Evolutionary conservation across 2,797 vertebrate species (phyloP), one percentile per base, ranked within the genome.

Genomic region (Austrolebias charrua): DNA sequence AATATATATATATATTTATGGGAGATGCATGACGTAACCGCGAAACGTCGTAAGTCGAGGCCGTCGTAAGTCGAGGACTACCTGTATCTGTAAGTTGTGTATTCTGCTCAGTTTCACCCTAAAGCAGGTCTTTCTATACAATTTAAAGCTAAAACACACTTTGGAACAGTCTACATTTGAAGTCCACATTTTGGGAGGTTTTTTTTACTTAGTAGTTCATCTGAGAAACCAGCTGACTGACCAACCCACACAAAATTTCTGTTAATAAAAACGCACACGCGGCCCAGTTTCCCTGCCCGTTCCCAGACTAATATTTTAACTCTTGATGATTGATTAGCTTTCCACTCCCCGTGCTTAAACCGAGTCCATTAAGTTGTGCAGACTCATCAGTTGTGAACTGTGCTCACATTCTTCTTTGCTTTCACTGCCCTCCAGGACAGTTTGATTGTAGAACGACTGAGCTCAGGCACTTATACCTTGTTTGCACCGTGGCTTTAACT

Each of bases 321-420:
- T 83, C 83, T 75, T 45, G 52, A 61, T 56, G 72, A 88, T 82
- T 87, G 84, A 89, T 90, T 76, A 79, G 74, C 57, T 63, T 69
- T 69, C 82, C 62, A 44, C 45, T 60, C 24, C 57, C 50, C 60
- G 69, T 75, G 45, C 78, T 83, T 81, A 38, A 67, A 80, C 71
- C 31, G 31, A 62, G 65, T 88, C 82, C 88, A 91, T 90, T 90
- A 91, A 50, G 76, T 69, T 76, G 47, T 88, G 88, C 83, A 66
- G 70, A 83, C 69, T 91, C 89, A 90, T 86, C 88, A 91, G 55
- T 71, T 79, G 33, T 73, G 44, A 80, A 69, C 60, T 73, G 43
- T 43, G 12, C 52, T 60, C 52, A 44, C 42, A 55, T 61, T 61
- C 60, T 47, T 72, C 65, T 80, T 71, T 48, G 51, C 56, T 66